phyloP scores from a whole-genome alignment of 92 coral and sea anemone genomes.

The Zoanthus gigantus region DNA sequence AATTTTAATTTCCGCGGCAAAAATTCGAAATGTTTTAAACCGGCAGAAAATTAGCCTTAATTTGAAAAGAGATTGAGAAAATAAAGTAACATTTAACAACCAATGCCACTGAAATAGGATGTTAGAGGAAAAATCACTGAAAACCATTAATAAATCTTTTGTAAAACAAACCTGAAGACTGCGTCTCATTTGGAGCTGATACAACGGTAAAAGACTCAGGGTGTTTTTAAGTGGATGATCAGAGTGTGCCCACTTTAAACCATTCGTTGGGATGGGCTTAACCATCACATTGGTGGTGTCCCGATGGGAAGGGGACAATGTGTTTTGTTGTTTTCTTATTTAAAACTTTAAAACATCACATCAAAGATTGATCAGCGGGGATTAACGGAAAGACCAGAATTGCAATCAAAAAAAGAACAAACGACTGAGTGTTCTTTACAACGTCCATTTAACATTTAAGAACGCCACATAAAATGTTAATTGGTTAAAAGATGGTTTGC shows the following conservation, averaged over 20 bases:
- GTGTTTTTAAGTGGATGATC: neutral
- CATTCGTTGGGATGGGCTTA: neutral
- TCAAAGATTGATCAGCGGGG: slow-evolving; percentile 24
- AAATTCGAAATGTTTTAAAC: neutral
- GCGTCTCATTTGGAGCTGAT: neutral
- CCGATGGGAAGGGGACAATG: slow-evolving; percentile 29
- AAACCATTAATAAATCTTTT: neutral
- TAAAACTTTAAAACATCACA: neutral
- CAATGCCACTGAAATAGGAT: neutral
- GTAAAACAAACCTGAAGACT: slow-evolving; percentile 26
- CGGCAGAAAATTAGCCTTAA: neutral
- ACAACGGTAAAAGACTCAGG: neutral
- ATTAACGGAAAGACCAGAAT: slow-evolving; percentile 38
- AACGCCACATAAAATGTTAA: neutral
- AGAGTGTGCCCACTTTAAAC: slow-evolving; percentile 20
- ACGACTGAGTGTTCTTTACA: neutral
- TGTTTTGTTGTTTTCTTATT: slow-evolving; percentile 18
- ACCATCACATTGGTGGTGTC: neutral
- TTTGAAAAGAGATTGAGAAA: neutral
- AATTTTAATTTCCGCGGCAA: neutral
- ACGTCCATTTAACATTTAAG: neutral
- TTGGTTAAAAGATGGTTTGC: neutral
- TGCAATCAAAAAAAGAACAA: neutral
- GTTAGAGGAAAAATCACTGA: neutral
- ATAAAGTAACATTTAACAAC: neutral